Percentiles rank a stretch among this genome's conserved stretches.
These are phyloP conservation scores for Agonopterix alstromeriana DNA, from an alignment of 2,888 invertebrate species.

Conservation along the genomic window DNA sequence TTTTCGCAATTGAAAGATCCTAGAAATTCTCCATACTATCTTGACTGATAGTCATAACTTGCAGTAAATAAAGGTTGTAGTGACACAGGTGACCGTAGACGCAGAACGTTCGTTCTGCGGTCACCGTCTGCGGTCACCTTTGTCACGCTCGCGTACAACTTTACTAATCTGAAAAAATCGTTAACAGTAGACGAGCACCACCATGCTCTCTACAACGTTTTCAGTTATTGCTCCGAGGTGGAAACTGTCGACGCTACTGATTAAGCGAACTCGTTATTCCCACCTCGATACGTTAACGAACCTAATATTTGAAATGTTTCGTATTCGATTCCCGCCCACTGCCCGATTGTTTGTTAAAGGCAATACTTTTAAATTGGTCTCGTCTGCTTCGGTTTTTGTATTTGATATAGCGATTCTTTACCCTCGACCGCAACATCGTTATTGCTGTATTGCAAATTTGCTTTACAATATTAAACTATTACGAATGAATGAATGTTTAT, in stretches of 20 bases:
- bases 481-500: neutral
- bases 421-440: conserved; percentile 17
- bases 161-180: too few species aligned
- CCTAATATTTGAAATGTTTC: conserved; percentile 17
- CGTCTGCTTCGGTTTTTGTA: conserved; percentile 16
- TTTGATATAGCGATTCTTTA: conserved; percentile 22
- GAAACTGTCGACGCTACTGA: conserved; percentile 5
- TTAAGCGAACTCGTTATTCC: neutral
- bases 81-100: too few species aligned
- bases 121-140: too few species aligned
- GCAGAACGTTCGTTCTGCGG: too few species aligned
- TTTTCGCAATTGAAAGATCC: too few species aligned
- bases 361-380: conserved; percentile 44
- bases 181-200: too few species aligned
- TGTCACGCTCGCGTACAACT: too few species aligned
- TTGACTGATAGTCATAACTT: too few species aligned
- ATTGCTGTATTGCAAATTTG: conserved; percentile 1
- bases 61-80: too few species aligned
- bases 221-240: neutral
- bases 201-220: too few species aligned
- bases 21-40: too few species aligned
- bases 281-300: conserved; percentile 29
- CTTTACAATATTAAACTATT: conserved; percentile 2
- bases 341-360: conserved; percentile 36
- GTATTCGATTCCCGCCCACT: conserved; percentile 16